A percentile compares a stretch with the other conserved stretches of the same genome.
Conservation (phyloP, 2,888 invertebrate species). For the Caenorhabditis sp. region DNA sequence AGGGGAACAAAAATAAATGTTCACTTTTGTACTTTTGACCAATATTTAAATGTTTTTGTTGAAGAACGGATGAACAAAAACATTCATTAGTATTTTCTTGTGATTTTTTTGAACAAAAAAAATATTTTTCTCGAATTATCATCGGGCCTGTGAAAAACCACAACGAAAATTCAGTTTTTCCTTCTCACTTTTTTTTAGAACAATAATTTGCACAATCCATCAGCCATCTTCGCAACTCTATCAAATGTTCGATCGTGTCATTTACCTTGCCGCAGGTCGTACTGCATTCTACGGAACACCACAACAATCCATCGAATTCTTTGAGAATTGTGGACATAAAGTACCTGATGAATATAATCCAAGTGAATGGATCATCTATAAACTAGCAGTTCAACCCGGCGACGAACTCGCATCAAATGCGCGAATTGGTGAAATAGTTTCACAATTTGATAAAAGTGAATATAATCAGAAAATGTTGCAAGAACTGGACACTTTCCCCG, state of each 20-base stretch:
- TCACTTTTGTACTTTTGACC: too few species aligned
- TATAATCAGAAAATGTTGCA: constrained; percentile 15
- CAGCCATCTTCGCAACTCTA: constrained; percentile 68
- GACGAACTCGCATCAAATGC: constrained; percentile 16
- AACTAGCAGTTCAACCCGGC: constrained; percentile 79
- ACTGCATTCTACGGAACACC: constrained; percentile 77
- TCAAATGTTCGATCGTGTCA: constrained; percentile 64
- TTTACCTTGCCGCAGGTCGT: constrained; percentile 86
- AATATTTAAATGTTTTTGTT: too few species aligned
- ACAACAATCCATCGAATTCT: constrained; percentile 39
- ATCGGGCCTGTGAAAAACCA: too few species aligned
- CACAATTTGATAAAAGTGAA: constrained; percentile 18
- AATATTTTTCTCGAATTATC: too few species aligned
- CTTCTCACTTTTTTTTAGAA: constrained; percentile 24
- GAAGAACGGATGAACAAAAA: too few species aligned
- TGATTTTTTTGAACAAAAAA: too few species aligned
- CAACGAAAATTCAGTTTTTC: too few species aligned
- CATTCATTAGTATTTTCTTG: too few species aligned
- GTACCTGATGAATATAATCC: constrained; percentile 88
- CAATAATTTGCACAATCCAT: constrained; percentile 69
- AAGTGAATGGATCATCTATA: constrained; percentile 89
- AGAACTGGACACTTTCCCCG: constrained; percentile 7
- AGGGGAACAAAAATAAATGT: too few species aligned
- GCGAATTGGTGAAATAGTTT: constrained; percentile 16
- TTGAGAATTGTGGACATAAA: constrained; percentile 63